Evolutionary conservation across 2,797 vertebrate species (phyloP).

Genomic region (Gallinago stenura): DNA sequence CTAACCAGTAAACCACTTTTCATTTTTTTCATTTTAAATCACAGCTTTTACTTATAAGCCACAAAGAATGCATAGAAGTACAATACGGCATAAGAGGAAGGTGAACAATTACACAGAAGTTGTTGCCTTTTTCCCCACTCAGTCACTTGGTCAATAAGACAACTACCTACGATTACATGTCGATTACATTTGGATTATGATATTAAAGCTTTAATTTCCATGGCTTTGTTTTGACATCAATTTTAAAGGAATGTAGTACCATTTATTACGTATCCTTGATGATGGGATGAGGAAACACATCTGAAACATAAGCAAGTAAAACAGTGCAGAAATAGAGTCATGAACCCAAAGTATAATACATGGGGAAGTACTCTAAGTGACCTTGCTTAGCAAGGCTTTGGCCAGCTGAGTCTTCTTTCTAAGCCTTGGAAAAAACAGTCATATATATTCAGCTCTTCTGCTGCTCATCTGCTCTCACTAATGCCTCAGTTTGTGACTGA

Average conservation of each 20-base stretch:
- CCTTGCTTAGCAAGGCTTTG: background rate
- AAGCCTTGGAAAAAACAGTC: background rate
- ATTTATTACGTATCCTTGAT: background rate
- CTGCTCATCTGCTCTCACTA: background rate
- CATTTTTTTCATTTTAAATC: background rate
- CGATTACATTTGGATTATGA: background rate
- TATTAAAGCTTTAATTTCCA: conserved; percentile 30
- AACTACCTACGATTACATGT: background rate
- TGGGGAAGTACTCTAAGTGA: background rate
- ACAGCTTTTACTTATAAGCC: conserved; percentile 19
- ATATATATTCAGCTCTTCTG: background rate
- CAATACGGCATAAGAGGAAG: background rate
- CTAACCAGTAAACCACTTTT: background rate
- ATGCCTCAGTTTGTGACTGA: background rate
- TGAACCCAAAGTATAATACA: background rate
- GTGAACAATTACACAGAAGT: background rate
- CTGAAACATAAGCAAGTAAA: background rate
- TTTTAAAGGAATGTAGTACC: conserved; percentile 5
- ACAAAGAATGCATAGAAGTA: background rate
- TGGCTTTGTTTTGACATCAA: background rate
- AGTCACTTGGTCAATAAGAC: background rate
- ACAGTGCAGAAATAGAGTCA: background rate
- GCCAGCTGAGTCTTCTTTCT: background rate
- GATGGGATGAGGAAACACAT: background rate
- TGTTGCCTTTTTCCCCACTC: background rate